A percentile compares a stretch with the other conserved stretches of the same genome.
Evolutionary conservation across 2,113 vertebrate species (phyloP).

Genomic region (Beaufortia kweichowensis): DNA sequence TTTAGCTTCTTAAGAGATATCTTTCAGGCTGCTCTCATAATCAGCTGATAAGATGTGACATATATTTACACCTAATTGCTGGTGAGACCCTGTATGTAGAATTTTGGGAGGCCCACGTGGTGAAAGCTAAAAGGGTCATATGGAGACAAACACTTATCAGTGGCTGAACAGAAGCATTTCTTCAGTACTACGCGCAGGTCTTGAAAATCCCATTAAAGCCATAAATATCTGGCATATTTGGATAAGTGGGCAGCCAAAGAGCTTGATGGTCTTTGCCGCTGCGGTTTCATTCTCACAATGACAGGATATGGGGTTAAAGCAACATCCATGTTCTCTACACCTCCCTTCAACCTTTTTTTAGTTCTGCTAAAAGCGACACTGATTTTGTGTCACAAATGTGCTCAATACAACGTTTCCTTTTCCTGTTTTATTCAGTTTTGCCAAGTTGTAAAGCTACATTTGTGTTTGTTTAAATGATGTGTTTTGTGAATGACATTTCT

Average conservation of each 20-base stretch:
- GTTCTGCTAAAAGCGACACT: slow-evolving; percentile 62
- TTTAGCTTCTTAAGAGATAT: slow-evolving; percentile 35
- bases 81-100: slow-evolving; percentile 37
- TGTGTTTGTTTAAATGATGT: neutral
- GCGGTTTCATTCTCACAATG: slow-evolving; percentile 59
- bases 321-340: slow-evolving; percentile 62
- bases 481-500: neutral
- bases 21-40: slow-evolving; percentile 35
- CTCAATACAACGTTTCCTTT: slow-evolving; percentile 61
- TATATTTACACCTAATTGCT: slow-evolving; percentile 56
- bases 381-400: slow-evolving; percentile 63
- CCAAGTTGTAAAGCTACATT: neutral
- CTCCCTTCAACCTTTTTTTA: slow-evolving; percentile 64
- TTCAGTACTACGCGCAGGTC: slow-evolving; percentile 4
- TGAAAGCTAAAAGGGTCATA: slow-evolving; percentile 2
- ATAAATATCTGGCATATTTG: slow-evolving; percentile 9
- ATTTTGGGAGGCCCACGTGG: slow-evolving; percentile 6
- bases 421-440: slow-evolving; percentile 1
- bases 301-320: slow-evolving; percentile 65
- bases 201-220: slow-evolving; percentile 13
- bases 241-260: slow-evolving; percentile 27
- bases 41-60: slow-evolving; percentile 35
- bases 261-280: slow-evolving; percentile 41
- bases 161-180: neutral
- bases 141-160: slow-evolving; percentile 11